Evolutionary conservation across 2,113 vertebrate genomes (phyloP), one percentile per base, ranked within the genome.

Genomic region (Willisornis vidua): DNA sequence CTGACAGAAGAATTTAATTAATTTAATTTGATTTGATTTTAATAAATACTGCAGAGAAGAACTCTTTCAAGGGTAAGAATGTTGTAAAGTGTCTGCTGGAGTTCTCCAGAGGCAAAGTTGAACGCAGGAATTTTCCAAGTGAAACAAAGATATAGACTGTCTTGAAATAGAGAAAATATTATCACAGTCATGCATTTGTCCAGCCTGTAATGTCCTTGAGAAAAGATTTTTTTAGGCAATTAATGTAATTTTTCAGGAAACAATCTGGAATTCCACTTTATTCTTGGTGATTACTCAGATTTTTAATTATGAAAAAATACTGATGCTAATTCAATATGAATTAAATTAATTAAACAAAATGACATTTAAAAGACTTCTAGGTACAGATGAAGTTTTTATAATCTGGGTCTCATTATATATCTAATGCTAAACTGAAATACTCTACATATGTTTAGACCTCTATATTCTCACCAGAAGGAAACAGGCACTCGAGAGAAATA

Each of bases 361-460:
- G 37, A 24, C 25, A 68, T 80, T 41, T 1, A 62, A 74, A 92
- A 58, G 7, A 52, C 5, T 48, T 73, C 14, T 73, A 7, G 52
- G 10, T 70, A 57, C n/a, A 65, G 7, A 54, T 25, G 3, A 87
- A 55, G 4, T 52, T 65, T 7, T 57, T 6, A 24, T 66, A 16
- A 19, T 61, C 61, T 66, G 45, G 18, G 7, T 73, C 23, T 70
- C 13, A 15, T 65, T 68, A 63, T 13, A 59, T 7, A 43, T 25
- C 11, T 61, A 18, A 25, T 43, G 4, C 12, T 41, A 66, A 6
- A 49, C n/a, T 75, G 24, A 67, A 54, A 39, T 45, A 6, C 4
- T 61, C 11, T 43, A 2, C 0, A 0, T 59, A 23, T 23, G 19
- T 68, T 89, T 89, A 55, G 14, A 46, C 17, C 11, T 29, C 1